Evolutionary conservation across 2,797 vertebrate genomes (phyloP).

Genomic region (Peromyscus melanophrys): DNA sequence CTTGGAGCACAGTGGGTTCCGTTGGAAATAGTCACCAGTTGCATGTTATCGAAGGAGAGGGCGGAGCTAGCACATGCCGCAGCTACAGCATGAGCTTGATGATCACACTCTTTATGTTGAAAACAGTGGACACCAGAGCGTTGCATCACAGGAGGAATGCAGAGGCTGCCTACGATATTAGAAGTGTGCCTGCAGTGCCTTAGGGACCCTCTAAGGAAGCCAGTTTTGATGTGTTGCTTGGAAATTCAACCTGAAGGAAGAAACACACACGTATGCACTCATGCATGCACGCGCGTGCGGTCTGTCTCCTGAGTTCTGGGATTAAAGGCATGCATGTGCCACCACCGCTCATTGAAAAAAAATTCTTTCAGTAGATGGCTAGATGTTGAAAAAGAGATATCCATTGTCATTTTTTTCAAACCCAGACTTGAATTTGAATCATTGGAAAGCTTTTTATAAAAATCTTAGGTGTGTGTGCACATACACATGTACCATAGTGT

Average conservation of each 20-base stretch:
- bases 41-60: neutral
- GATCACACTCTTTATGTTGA: neutral
- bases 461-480: neutral
- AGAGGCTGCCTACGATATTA: neutral
- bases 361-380: neutral
- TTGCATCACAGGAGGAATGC: neutral
- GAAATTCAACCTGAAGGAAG: conserved; percentile 5
- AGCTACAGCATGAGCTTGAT: neutral
- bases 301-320: neutral
- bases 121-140: neutral
- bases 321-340: neutral
- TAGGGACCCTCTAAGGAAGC: neutral
- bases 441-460: neutral
- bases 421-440: neutral
- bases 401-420: conserved; percentile 22
- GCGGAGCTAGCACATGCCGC: neutral
- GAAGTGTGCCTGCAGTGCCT: neutral
- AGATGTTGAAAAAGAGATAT: neutral
- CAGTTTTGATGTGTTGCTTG: neutral
- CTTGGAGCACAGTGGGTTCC: neutral
- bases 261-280: neutral
- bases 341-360: neutral
- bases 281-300: too few relatives aligned
- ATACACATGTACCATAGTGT: neutral
- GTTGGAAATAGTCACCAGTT: neutral